These are phyloP conservation scores for Bombus confusus DNA, from an alignment of 1,140 invertebrate species.

Conservation along the genomic window DNA sequence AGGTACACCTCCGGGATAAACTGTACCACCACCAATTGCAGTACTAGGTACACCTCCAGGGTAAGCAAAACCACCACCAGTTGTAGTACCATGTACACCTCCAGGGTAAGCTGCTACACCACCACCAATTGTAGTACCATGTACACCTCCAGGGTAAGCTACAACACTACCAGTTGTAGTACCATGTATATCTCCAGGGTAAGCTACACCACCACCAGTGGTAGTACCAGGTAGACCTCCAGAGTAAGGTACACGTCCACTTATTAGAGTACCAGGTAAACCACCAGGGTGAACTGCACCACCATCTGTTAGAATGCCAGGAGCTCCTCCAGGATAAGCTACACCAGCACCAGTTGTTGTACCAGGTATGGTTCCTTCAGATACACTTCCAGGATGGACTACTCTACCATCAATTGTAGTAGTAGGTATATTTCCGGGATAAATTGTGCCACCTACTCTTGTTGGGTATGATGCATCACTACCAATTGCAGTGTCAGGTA, in stretches of 20 bases:
- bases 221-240: slow-evolving; percentile 51
- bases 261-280: slow-evolving; percentile 56
- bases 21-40: not conserved
- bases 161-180: slow-evolving; percentile 54
- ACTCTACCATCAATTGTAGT: slow-evolving; percentile 4
- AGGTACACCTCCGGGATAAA: slow-evolving; percentile 20
- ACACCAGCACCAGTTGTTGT: not conserved
- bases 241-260: slow-evolving; percentile 37
- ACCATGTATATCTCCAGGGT: slow-evolving; percentile 51
- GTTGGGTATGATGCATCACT: not conserved
- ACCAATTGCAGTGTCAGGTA: slow-evolving; percentile 2
- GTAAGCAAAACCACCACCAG: slow-evolving; percentile 1
- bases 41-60: not conserved
- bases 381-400: slow-evolving; percentile 35
- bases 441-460: not conserved
- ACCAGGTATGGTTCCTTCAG: not conserved
- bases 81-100: slow-evolving; percentile 41
- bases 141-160: slow-evolving; percentile 5
- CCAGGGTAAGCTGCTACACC: slow-evolving; percentile 1
- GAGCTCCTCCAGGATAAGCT: slow-evolving; percentile 37
- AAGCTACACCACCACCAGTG: not conserved
- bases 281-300: slow-evolving; percentile 40
- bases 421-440: slow-evolving; percentile 43
- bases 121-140: slow-evolving; percentile 17
- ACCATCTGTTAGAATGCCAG: slow-evolving; percentile 41